Percentiles rank a stretch among this genome's conserved stretches.
phyloP scores from a whole-genome alignment of 2,797 vertebrate genomes.

The Thripadectes ignobilis region DNA sequence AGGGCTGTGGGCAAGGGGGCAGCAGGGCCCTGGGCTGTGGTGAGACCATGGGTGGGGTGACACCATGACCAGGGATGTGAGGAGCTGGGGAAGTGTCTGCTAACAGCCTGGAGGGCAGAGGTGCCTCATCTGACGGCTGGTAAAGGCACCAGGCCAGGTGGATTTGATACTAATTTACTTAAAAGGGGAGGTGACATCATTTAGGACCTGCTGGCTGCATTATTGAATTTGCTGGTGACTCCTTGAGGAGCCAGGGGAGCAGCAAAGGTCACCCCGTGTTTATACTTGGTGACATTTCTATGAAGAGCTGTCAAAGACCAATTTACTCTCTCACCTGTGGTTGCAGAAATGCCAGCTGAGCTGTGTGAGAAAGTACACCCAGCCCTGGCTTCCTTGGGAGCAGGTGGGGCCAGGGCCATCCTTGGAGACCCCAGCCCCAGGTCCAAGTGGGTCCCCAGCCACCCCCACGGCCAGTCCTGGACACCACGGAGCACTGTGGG shows the following conservation, averaged over 20 bases:
- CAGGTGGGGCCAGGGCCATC: fast-evolving
- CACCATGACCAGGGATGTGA: fast-evolving
- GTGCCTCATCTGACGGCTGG: fast-evolving
- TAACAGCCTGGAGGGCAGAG: neutral
- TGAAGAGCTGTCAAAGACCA: constrained; percentile 39
- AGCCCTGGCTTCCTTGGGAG: fast-evolving
- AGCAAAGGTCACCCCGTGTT: constrained; percentile 49
- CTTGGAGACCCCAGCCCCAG: fast-evolving
- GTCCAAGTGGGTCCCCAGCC: fast-evolving
- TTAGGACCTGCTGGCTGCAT: neutral
- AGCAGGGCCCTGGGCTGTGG: neutral
- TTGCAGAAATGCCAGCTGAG: neutral
- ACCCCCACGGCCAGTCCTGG: fast-evolving
- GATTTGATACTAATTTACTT: neutral
- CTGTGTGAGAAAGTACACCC: neutral
- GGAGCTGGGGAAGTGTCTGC: neutral
- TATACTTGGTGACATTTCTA: constrained; percentile 49
- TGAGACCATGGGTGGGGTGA: neutral
- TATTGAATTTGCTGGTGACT: constrained; percentile 10
- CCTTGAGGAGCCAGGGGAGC: neutral
- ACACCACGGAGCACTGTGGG: fast-evolving
- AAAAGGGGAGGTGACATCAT: neutral
- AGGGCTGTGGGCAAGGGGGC: neutral
- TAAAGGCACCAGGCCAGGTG: neutral
- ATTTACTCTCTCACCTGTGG: neutral